Percentiles rank a stretch among this genome's conserved stretches.
These are phyloP conservation scores for Leucoma salicis DNA, from an alignment of 2,888 invertebrate genomes.

Conservation along the genomic window DNA sequence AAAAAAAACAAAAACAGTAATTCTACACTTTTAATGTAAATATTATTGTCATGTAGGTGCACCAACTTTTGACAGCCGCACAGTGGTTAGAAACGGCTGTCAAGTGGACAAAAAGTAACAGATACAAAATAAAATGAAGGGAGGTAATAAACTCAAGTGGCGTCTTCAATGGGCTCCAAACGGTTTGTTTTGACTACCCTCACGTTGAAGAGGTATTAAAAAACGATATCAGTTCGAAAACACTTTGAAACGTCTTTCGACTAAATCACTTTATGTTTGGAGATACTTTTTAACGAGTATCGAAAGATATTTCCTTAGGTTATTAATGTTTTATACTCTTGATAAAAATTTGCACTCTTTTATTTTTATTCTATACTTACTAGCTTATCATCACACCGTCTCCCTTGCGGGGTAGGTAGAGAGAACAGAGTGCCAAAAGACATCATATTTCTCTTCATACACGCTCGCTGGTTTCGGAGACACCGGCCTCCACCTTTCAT, in stretches of 20 bases:
- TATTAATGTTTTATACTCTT: too few relatives aligned
- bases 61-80: slow-evolving; percentile 22
- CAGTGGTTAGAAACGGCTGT: slow-evolving; percentile 34
- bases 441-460: too few relatives aligned
- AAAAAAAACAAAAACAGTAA: too few relatives aligned
- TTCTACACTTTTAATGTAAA: not conserved
- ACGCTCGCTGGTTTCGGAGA: too few relatives aligned
- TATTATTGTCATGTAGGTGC: slow-evolving; percentile 18
- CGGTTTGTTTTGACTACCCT: slow-evolving; percentile 78
- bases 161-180: slow-evolving; percentile 63
- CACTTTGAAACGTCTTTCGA: slow-evolving; percentile 57
- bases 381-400: too few relatives aligned
- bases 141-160: slow-evolving; percentile 70
- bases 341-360: too few relatives aligned
- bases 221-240: slow-evolving; percentile 55
- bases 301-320: too few relatives aligned
- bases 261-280: slow-evolving; percentile 34
- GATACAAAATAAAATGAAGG: slow-evolving; percentile 59
- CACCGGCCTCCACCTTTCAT: too few relatives aligned
- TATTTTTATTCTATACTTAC: too few relatives aligned
- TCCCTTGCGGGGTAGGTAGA: too few relatives aligned
- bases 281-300: not conserved
- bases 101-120: slow-evolving; percentile 49
- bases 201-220: slow-evolving; percentile 58
- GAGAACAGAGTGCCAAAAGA: too few relatives aligned